phyloP scores from a whole-genome alignment of 1,140 invertebrate species.

The Conus betulinus region DNA sequence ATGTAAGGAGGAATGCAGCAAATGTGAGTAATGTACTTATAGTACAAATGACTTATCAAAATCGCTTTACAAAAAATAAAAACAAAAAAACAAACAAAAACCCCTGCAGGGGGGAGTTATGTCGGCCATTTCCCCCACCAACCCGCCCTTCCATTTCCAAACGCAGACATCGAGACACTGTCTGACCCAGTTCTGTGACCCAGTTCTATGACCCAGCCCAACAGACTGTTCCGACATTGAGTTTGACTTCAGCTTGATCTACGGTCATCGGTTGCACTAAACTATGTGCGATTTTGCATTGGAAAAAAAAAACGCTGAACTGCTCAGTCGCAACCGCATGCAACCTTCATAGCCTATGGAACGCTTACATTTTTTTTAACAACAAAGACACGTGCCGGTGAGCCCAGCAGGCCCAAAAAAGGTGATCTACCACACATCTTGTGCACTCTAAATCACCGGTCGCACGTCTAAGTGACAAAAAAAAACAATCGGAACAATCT shows the following conservation, averaged over 20 bases:
- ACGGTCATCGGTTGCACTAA: background rate
- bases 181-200: conserved; percentile 14
- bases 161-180: background rate
- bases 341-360: background rate
- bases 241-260: background rate
- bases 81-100: no score
- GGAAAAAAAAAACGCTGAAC: background rate
- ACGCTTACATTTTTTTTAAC: background rate
- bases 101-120: background rate
- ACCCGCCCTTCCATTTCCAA: background rate
- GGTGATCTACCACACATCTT: background rate
- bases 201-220: background rate
- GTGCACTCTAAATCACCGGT: background rate
- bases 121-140: background rate
- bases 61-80: no score
- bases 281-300: background rate
- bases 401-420: background rate
- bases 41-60: no score
- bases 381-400: background rate
- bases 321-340: background rate
- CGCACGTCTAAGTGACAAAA: background rate
- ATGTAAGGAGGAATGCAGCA: no score
- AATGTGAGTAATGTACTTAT: no score
- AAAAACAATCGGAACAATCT: background rate
- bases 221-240: background rate